Percentiles rank a stretch among this genome's conserved stretches.
phyloP scores from a whole-genome alignment of 2,797 vertebrate genomes.

The Distichodus sexfasciatus region DNA sequence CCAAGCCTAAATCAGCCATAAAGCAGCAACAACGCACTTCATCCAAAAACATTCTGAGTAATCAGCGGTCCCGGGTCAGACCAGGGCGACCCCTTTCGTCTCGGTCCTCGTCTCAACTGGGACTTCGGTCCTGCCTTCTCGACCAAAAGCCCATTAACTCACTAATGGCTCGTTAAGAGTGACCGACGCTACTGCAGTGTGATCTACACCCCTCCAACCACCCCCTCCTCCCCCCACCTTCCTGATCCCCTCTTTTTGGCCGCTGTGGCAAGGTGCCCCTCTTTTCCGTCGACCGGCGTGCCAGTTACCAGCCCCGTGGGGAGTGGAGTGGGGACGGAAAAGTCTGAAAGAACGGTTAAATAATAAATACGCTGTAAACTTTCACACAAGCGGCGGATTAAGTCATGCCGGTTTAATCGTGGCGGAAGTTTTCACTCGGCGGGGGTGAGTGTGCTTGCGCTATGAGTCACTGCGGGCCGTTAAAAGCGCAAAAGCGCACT shows the following conservation, averaged over 20 bases:
- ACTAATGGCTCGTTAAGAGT: conserved; percentile 42
- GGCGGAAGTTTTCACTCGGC: too few relatives aligned
- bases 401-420: too few relatives aligned
- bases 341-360: too few relatives aligned
- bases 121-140: conserved; percentile 13
- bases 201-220: conserved; percentile 28
- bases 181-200: conserved; percentile 11
- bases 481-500: too few relatives aligned
- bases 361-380: too few relatives aligned
- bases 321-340: too few relatives aligned
- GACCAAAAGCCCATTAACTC: conserved; percentile 49
- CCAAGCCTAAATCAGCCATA: conserved; percentile 54
- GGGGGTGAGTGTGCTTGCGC: too few relatives aligned
- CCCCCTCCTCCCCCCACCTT: too few relatives aligned
- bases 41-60: too few relatives aligned
- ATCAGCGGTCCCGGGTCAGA: conserved; percentile 46
- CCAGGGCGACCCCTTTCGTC: conserved; percentile 13
- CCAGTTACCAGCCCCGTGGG: conserved; percentile 13
- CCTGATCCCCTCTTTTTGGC: too few relatives aligned
- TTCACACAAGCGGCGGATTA: too few relatives aligned
- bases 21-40: conserved; percentile 49
- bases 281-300: conserved; percentile 23
- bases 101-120: conserved; percentile 22
- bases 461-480: too few relatives aligned
- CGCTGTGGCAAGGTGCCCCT: conserved; percentile 23